Percentiles rank a stretch among this genome's conserved stretches.
These are phyloP conservation scores for Pristis pectinata DNA, from an alignment of 2,797 vertebrate genomes.

Conservation along the genomic window DNA sequence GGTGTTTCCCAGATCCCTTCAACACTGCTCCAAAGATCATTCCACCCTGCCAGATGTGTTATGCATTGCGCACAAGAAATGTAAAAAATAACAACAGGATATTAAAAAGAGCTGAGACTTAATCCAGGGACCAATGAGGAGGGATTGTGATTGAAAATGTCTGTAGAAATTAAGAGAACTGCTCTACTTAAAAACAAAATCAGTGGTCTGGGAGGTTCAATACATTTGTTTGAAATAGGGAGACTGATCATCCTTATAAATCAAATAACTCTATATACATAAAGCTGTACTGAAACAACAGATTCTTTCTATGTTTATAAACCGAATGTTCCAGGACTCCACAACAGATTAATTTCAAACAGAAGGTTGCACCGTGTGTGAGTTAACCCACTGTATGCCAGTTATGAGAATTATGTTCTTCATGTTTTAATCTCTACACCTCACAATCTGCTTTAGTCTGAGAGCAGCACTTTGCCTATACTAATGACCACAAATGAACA, in stretches of 20 bases:
- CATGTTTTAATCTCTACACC: not conserved
- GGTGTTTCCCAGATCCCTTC: not conserved
- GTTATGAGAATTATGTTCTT: not conserved
- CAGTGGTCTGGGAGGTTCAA: not conserved
- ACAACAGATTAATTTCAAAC: constrained; percentile 22
- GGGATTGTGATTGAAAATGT: not conserved
- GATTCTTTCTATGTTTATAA: constrained; percentile 24
- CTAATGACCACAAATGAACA: not conserved
- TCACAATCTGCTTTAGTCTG: not conserved
- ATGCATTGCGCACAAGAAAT: not conserved
- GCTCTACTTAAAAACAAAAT: not conserved
- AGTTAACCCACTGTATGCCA: not conserved
- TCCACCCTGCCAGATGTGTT: not conserved
- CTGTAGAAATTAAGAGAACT: not conserved
- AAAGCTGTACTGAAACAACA: constrained; percentile 21
- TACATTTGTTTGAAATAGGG: constrained; percentile 27
- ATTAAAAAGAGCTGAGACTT: not conserved
- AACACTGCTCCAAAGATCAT: not conserved
- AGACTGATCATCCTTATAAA: not conserved
- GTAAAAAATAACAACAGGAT: not conserved
- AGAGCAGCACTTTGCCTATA: not conserved
- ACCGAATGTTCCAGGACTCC: not conserved
- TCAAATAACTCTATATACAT: constrained; percentile 20
- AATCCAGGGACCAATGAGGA: not conserved
- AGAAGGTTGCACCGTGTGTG: not conserved